Evolutionary conservation across 1,140 invertebrate genomes (phyloP), one percentile per base, ranked within the genome.

Genomic region (Adoxophyes honmai): DNA sequence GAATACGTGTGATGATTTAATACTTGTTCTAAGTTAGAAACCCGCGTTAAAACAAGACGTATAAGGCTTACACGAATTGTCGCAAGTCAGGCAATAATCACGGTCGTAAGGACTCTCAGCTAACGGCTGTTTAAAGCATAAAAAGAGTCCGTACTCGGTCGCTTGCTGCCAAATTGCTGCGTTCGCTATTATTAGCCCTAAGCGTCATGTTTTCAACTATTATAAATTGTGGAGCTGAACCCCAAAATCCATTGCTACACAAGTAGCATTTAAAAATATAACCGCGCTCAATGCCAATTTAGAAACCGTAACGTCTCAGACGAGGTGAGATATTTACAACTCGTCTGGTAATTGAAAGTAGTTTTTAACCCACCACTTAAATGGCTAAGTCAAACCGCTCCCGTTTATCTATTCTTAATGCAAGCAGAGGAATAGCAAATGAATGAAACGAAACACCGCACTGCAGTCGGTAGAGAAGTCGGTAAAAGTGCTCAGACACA

Each of bases 401-500:
- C 67, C 66, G 72, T 67, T 85, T 75, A 85, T 81, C 78, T 75
- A 80, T 83, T 81, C 77, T 85, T 79, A 84, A 86, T 85, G 72
- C 73, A 80, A 81, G 73, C 72, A 64, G 68, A 73, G 62, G 69
- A 80, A 81, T 82, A 68, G 58, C 67, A 73, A 77, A 80, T 82
- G 82, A 84, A 82, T 84, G 69, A 66, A 81, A 83, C 75, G 75
- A 83, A 83, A 83, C 79, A 84, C 81, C 77, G 83, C 82, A 88
- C 65, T 86, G 85, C 85, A 84, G 83, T 77, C 55, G 55, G 68
- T 73, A 53, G 70, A 68, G 73, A 68, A 81, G 67, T 76, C 69
- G 64, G 75, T 77, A 84, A 85, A 79, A 88, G 80, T 85, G 73
- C 74, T 88, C 80, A 84, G 81, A 81, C 81, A 86, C 86, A 86